Conservation (phyloP, 2,113 vertebrate species). For the Pithys albifrons region DNA sequence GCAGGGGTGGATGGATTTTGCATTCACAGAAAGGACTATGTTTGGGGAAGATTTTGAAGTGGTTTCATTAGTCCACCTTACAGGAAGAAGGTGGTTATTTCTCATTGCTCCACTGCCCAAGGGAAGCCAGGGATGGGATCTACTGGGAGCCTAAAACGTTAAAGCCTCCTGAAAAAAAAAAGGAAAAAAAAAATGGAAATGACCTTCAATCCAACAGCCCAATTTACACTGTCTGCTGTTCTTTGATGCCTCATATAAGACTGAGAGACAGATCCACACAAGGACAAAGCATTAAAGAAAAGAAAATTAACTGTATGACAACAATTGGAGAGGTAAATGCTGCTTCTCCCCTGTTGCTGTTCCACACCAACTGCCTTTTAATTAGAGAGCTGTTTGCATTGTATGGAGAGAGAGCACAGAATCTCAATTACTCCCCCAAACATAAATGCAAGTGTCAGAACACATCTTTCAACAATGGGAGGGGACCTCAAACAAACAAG, state of each 20-base stretch:
- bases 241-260: neutral
- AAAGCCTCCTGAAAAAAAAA: neutral
- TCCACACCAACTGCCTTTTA: slow-evolving; percentile 43
- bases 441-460: neutral
- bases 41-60: slow-evolving; percentile 13
- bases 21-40: neutral
- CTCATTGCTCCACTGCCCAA: neutral
- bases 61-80: slow-evolving; percentile 22
- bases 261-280: slow-evolving; percentile 24
- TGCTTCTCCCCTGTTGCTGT: slow-evolving; percentile 36
- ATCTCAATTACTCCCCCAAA: slow-evolving; percentile 26
- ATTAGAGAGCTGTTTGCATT: slow-evolving; percentile 32
- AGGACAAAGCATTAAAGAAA: slow-evolving; percentile 40
- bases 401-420: neutral
- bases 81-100: neutral
- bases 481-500: neutral
- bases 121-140: neutral
- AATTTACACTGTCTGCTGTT: neutral
- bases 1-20: neutral
- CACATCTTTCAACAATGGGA: neutral
- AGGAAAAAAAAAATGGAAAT: neutral
- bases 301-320: slow-evolving; percentile 43
- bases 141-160: neutral
- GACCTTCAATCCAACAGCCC: slow-evolving; percentile 2
- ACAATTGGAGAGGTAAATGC: slow-evolving; percentile 36